Percentiles rank a stretch among this genome's conserved stretches.
These are phyloP conservation scores for Xyrichtys novacula DNA, from an alignment of 2,797 vertebrate genomes.

Conservation along the genomic window DNA sequence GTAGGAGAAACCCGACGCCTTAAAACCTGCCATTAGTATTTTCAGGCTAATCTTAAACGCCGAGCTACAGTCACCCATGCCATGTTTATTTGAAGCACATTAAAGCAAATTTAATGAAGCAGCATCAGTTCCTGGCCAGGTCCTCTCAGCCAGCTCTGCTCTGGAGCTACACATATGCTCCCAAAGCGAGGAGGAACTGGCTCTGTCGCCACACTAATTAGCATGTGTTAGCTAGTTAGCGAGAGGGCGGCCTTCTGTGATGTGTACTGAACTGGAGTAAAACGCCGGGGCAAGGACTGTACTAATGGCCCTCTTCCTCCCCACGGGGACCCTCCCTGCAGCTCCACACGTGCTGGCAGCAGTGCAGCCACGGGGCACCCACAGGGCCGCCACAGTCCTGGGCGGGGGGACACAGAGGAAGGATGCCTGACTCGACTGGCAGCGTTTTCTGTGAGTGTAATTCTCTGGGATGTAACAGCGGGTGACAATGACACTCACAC, in stretches of 20 bases:
- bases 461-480: slow-evolving; percentile 37
- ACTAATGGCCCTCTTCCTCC: slow-evolving; percentile 84
- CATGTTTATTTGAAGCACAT: slow-evolving; percentile 50
- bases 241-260: slow-evolving; percentile 76
- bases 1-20: slow-evolving; percentile 18
- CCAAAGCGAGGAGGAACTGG: slow-evolving; percentile 59
- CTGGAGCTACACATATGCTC: slow-evolving; percentile 63
- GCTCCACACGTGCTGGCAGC: slow-evolving; percentile 76
- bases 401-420: slow-evolving; percentile 39
- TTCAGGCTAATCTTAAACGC: slow-evolving; percentile 4
- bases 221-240: slow-evolving; percentile 81
- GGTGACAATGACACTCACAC: slow-evolving; percentile 59
- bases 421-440: slow-evolving; percentile 28
- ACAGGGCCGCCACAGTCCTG: slow-evolving; percentile 45
- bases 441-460: slow-evolving; percentile 33
- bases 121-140: slow-evolving; percentile 35
- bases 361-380: slow-evolving; percentile 68
- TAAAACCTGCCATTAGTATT: background rate
- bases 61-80: slow-evolving; percentile 10
- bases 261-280: slow-evolving; percentile 82
- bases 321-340: slow-evolving; percentile 66
- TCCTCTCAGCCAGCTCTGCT: slow-evolving; percentile 58
- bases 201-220: slow-evolving; percentile 80
- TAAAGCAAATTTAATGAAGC: slow-evolving; percentile 63
- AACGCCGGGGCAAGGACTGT: slow-evolving; percentile 77